phyloP scores from a whole-genome alignment of 2,113 vertebrate species.

The Dasyornis broadbenti region DNA sequence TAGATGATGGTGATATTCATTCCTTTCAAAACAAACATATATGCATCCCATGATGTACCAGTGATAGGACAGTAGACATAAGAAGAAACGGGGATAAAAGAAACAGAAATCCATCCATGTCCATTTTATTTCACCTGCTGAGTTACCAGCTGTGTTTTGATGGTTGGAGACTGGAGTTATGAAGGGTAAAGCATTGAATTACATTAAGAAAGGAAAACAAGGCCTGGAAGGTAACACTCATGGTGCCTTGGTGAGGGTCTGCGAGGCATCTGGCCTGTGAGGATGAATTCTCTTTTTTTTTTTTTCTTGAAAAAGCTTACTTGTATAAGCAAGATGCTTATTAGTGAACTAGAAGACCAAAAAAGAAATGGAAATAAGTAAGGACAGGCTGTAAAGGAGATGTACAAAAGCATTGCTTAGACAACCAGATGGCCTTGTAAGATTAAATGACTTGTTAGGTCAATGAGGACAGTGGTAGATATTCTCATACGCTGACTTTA shows the following conservation, averaged over 20 bases:
- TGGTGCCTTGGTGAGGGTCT: not conserved
- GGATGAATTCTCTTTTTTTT: not conserved
- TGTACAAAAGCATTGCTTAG: not conserved
- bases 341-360: too few relatives aligned
- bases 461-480: not conserved
- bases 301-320: not conserved
- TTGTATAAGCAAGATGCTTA: not conserved
- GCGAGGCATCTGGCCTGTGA: not conserved
- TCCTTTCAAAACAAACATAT: not conserved
- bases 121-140: not conserved
- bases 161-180: not conserved
- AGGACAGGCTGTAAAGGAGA: not conserved
- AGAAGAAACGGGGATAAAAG: not conserved
- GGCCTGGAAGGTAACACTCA: not conserved
- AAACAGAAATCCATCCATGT: not conserved
- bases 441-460: not conserved
- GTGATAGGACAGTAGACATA: not conserved
- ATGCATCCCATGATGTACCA: not conserved
- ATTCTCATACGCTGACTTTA: not conserved
- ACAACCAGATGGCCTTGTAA: not conserved
- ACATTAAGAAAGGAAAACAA: not conserved
- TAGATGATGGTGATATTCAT: not conserved
- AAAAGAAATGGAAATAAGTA: not conserved
- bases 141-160: not conserved
- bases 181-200: not conserved